phyloP scores from a whole-genome alignment of 2,888 invertebrate genomes.

The Dasypogon diadema region DNA sequence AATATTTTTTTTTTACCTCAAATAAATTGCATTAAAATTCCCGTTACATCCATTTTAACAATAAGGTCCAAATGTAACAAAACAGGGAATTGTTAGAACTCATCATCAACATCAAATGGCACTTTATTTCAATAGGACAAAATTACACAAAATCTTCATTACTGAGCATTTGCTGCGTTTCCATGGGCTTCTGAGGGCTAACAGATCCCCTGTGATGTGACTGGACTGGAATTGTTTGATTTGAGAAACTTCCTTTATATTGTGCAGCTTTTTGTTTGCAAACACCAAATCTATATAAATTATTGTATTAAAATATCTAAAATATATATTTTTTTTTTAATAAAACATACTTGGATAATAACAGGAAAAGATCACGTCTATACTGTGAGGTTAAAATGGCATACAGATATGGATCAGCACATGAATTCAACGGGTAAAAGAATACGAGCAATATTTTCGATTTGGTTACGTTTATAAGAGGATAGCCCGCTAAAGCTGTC shows the following conservation, averaged over 20 bases:
- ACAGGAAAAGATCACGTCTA: slow-evolving; percentile 77
- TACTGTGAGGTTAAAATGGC: slow-evolving; percentile 91
- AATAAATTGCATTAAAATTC: no score
- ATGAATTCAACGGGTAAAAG: slow-evolving; percentile 91
- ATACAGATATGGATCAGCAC: slow-evolving; percentile 93
- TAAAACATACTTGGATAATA: slow-evolving; percentile 77
- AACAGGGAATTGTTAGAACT: no score
- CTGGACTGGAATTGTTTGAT: slow-evolving; percentile 52
- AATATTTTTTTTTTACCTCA: no score
- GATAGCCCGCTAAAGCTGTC: slow-evolving; percentile 86
- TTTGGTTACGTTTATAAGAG: slow-evolving; percentile 84
- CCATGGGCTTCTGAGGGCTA: slow-evolving; percentile 56
- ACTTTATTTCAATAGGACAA: neutral
- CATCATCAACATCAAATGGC: slow-evolving; percentile 24
- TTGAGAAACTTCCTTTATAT: slow-evolving; percentile 68
- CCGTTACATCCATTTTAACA: no score
- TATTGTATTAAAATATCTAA: no score
- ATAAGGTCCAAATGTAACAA: no score
- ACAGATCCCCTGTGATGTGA: neutral
- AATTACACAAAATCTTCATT: slow-evolving; percentile 64
- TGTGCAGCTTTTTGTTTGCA: slow-evolving; percentile 70
- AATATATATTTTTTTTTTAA: no score
- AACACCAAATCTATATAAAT: slow-evolving; percentile 72
- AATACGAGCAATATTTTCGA: slow-evolving; percentile 88
- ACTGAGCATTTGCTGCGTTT: slow-evolving; percentile 63